Base-by-base conservation (phyloP, 2,797 vertebrate species). In the Galagoides demidoff region DNA sequence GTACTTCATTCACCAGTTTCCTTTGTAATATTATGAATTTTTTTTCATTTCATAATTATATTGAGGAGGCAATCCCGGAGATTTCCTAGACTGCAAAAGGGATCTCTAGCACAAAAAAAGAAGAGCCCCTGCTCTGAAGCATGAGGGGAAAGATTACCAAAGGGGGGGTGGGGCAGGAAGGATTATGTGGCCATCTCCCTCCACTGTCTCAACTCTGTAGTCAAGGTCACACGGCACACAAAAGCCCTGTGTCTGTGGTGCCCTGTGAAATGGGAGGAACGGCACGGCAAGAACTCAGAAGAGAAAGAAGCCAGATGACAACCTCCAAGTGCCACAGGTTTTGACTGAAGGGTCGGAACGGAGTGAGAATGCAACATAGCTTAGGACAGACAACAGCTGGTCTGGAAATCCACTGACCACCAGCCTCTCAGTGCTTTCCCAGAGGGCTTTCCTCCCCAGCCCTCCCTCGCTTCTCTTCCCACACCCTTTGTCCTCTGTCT, bases 41-140 rank as follows among this genome's bases (percentile, higher is more conserved):
- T 76, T 79, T 92, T 91, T 17, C 23, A 71, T 22, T 39, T 73
- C 84, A 90, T 83, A 70, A 59, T 68, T 77, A 74, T 45, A 45
- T 73, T 63, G 16, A 8, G 34, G 22, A 61, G 31, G 37, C 2
- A 5, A 0, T n/a, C 3, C 20, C 17, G 1, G 39, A 2, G 12
- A 13, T 73, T 90, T 29, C 73, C n/a, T 55, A 1, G 31, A 43
- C 55, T 84, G 64, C 19, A 59, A 92, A 71, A 89, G 31, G 31
- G 34, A 95, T n/a, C 34, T 49, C 86, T 2, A 7, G 63, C 57
- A 83, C 43, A 39, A 39, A 90, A 70, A 82, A 66, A 23, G 23
- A 92, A 92, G 55, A 45, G 37, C 11, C 6, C 66, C 61, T 77
- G 29, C 63, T 90, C 73, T 78, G 84, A 91, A 71, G 87, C 70